These are phyloP conservation scores for Orthonychiurus folsomi DNA, from an alignment of 2,888 invertebrate genomes.

Conservation along the genomic window DNA sequence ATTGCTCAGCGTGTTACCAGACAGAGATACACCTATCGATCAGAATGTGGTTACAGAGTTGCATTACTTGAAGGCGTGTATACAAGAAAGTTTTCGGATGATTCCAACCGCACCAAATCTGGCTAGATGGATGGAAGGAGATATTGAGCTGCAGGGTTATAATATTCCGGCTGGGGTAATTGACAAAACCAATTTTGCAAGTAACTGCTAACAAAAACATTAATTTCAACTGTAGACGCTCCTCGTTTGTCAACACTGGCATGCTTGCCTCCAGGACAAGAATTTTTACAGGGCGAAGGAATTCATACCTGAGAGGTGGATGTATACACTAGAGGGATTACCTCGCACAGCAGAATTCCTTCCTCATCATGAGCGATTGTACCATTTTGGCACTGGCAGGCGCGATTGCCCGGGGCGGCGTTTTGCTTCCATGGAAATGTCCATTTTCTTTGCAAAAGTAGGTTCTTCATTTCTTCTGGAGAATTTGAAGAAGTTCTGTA, in stretches of 20 bases:
- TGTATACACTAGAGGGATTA: conserved; percentile 46
- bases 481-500: too few relatives aligned
- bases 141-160: conserved; percentile 59
- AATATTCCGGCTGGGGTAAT: conserved; percentile 59
- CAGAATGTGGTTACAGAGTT: conserved; percentile 56
- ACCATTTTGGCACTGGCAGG: conserved; percentile 71
- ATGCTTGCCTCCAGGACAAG: conserved; percentile 65
- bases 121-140: conserved; percentile 64
- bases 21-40: conserved; percentile 48
- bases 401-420: conserved; percentile 70
- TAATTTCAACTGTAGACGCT: conserved; percentile 52
- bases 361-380: conserved; percentile 55
- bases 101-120: conserved; percentile 70
- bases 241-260: conserved; percentile 69
- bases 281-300: conserved; percentile 64
- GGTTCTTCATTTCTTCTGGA: too few relatives aligned
- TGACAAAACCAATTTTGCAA: not conserved
- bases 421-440: conserved; percentile 68
- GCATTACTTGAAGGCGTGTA: conserved; percentile 68
- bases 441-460: conserved; percentile 65
- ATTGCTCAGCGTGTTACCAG: conserved; percentile 45
- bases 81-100: conserved; percentile 63
- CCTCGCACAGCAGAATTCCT: conserved; percentile 43
- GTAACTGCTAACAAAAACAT: not conserved
- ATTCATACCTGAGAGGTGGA: conserved; percentile 71